Evolutionary conservation across 2,888 invertebrate genomes (phyloP), one percentile per base, ranked within the genome.

Genomic region (Chorisops tibialis): DNA sequence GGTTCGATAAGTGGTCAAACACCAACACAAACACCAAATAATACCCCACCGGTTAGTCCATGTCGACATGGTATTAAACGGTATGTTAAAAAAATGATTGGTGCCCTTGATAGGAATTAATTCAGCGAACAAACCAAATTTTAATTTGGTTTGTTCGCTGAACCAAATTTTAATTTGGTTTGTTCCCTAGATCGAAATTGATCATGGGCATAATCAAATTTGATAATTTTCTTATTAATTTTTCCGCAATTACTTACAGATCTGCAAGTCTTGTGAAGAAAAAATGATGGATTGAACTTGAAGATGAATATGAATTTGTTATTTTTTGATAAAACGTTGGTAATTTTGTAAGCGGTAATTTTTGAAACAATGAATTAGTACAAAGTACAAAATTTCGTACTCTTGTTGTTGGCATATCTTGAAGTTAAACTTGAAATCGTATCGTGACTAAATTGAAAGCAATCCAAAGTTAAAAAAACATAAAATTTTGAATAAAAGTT

Each of bases 1-100:
- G 85, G 65, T 69, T 85, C 64, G 79, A 85, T 71, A 21, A 85
- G 85, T 11, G 84, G 87, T 51, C 89, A 90, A 12, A 89, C 90
- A 41, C 89, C 89, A 41, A 89, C 89, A 16, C 81, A 83, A 39
- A 88, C 90, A 14, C 91, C 90, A 0, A 83, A 85, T 59, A 79
- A 85, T 37, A 90, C 89, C 43, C 91, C 91, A 48, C 89, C 91
- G 50, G 81, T 85, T 38, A 89, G 90, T 38, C 91, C 91, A 19
- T 84, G 86, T 14, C 22, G 30, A 51, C 86, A 86, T 64, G 84
- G 84, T 66, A 81, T 85, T n/a, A 78, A 77, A 67, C 73, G 77
- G 78, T 77, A 7, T 2, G 30, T 30, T 30, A n/a, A n/a, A n/a
- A n/a, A 39, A 38, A 37, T 38, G 9, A 3, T 6, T 9, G 4